Base-by-base conservation (phyloP, 2,113 vertebrate genomes). In the Gopherus flavomarginatus region DNA sequence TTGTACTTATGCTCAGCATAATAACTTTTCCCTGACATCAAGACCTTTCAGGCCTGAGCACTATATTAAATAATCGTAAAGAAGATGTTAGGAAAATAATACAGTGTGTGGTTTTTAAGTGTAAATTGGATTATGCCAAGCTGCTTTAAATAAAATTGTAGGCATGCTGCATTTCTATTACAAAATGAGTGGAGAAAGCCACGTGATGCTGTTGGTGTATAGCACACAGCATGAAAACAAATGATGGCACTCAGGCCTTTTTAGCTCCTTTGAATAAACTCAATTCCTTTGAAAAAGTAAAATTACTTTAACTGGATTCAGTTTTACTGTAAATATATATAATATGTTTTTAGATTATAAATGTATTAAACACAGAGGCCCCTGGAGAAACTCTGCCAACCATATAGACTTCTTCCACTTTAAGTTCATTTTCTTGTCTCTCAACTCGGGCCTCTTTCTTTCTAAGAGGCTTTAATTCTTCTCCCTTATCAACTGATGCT, bases 11-110 rank as follows among this genome's bases (percentile, higher is more conserved):
- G 21, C 29, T 31, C 49, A 9, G 79, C 27, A 9, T 62, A 49
- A 21, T 9, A 35, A 21, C 47, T 38, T 1, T 5, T 5, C 75
- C 24, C 0, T 10, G 19, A 11, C 29, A 11, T n/a, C 0, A 3
- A 38, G 75, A 49, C 6, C 29, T 19, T 52, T 57, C 53, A 38
- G 59, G 81, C 38, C 57, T 1, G 2, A 50, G 38, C 10, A 62
- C 0, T 1, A 5, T 22, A 42, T 44, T 21, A 11, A 38, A n/a
- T 19, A 26, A 29, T 11, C 5, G 10, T 44, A 35, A 4, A 4
- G 57, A 11, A 31, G 6, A 50, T 1, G 2, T n/a, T 9, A 1
- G 53, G 44, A 11, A 27, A 44, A 75, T 0, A 0, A 4, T 38
- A 81, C 0, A 8, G 59, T 26, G 31, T 5, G 77, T 21, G 27